Evolutionary conservation across 2,888 invertebrate species (phyloP), one percentile per base, ranked within the genome.

Genomic region (Stegana nigrithorax): DNA sequence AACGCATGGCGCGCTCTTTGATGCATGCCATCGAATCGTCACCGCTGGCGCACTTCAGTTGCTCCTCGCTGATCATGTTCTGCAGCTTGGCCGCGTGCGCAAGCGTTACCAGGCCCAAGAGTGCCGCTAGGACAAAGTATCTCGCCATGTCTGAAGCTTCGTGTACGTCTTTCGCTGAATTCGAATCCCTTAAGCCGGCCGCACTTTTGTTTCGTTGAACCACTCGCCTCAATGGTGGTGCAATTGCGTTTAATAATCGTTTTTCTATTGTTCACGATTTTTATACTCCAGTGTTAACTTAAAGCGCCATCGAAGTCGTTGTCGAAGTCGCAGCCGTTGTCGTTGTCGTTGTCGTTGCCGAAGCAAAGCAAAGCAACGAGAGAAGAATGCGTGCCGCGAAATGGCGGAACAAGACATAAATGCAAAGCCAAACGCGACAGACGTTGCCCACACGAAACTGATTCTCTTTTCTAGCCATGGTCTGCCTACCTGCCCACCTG

Each of bases 1-100:
- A 88, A 67, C 91, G 90, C 88, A 94, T 90, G 68, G 93, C 92
- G 84, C 92, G 93, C 87, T 90, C 92, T 85, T 94, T 93, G 86
- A 94, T 90, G 86, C 94, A 94, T 69, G 93, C 91, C 62, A 93
- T 88, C 19, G 92, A 91, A 83, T 93, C 93, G 73, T 91, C 91
- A 73, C 91, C 91, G 74, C 90, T 90, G 42, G 89, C 88, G 84
- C 94, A 94, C 80, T 91, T 90, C 61, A 88, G 88, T 80, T 91
- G 89, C 88, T 93, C 92, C 85, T 92, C 92, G 78, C 92, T 92
- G 53, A 93, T 90, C 86, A 91, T 88, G 59, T 89, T 87, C 78
- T 92, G 91, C 88, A 93, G 89, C 72, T 90, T 89, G 78, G 90
- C 89, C 27, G 70, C 66, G 8, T 14, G 50, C 72, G 65, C 59